A percentile compares a stretch with the other conserved stretches of the same genome.
These are phyloP conservation scores for Nemoura dubitans DNA, from an alignment of 2,888 invertebrate genomes.

Conservation along the genomic window DNA sequence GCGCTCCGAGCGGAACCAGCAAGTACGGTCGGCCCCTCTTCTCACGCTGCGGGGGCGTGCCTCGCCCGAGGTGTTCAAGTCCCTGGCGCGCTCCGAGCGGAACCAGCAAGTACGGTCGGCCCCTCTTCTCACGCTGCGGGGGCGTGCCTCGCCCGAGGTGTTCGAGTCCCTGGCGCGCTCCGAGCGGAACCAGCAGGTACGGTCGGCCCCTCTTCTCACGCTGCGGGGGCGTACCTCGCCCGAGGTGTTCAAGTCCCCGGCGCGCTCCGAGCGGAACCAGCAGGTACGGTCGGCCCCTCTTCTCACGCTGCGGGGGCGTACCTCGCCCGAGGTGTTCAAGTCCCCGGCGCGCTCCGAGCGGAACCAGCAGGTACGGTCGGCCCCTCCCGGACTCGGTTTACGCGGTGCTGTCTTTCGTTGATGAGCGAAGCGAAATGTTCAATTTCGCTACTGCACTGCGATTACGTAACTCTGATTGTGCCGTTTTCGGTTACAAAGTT, in stretches of 20 bases:
- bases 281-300: conserved; percentile 85
- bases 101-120: conserved; percentile 91
- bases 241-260: no score
- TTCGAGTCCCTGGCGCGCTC: conserved; percentile 87
- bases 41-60: no score
- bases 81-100: conserved; percentile 88
- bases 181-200: conserved; percentile 91
- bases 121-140: conserved; percentile 72
- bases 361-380: conserved; percentile 84
- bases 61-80: no score
- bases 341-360: conserved; percentile 89
- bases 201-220: no score
- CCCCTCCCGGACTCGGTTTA: no score
- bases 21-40: no score
- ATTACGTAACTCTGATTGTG: no score
- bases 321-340: conserved; percentile 85
- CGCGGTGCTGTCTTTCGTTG: no score
- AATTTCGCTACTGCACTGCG: no score
- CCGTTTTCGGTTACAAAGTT: no score
- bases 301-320: conserved; percentile 76
- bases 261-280: conserved; percentile 85
- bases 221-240: no score
- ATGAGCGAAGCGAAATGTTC: no score
- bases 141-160: conserved; percentile 84
- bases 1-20: conserved; percentile 93